Percentiles rank a stretch among this genome's conserved stretches.
phyloP scores from a whole-genome alignment of 2,888 invertebrate genomes.

The Branchipolynoe longqiensis region DNA sequence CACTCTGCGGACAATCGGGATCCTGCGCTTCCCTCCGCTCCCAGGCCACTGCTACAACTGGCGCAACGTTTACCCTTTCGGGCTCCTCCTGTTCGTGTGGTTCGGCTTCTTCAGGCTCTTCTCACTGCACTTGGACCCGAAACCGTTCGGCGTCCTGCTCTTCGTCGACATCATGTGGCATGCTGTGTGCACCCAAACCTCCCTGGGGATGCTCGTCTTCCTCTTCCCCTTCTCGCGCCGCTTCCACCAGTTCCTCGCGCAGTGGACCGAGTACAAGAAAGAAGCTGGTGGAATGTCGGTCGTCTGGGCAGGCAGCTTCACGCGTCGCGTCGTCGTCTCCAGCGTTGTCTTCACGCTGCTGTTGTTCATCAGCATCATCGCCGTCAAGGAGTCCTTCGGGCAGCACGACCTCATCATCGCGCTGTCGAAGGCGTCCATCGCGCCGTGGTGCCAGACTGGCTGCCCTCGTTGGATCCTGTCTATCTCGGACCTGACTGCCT shows the following conservation, averaged over 20 bases:
- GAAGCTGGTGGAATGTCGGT: conserved; percentile 37
- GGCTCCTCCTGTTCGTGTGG: conserved; percentile 47
- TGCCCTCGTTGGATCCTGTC: conserved; percentile 47
- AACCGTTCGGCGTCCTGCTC: conserved; percentile 41
- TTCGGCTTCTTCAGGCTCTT: conserved; percentile 48
- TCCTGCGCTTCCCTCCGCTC: conserved; percentile 41
- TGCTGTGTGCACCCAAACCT: conserved; percentile 46
- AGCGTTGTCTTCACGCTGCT: conserved; percentile 46
- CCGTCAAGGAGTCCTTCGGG: conserved; percentile 49
- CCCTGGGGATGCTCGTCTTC: conserved; percentile 46
- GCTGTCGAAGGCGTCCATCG: conserved; percentile 48
- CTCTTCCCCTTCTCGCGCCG: conserved; percentile 47
- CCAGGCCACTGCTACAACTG: conserved; percentile 40
- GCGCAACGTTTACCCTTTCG: conserved; percentile 50
- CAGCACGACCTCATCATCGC: conserved; percentile 40
- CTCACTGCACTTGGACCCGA: conserved; percentile 44
- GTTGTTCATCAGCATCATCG: conserved; percentile 41
- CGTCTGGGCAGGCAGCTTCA: conserved; percentile 32
- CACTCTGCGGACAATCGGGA: conserved; percentile 43
- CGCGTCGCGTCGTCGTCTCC: conserved; percentile 18
- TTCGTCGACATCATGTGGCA: conserved; percentile 53
- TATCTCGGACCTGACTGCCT: conserved; percentile 48
- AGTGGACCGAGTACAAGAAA: conserved; percentile 53
- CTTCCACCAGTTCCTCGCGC: conserved; percentile 51
- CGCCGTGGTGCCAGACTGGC: conserved; percentile 47